Base-by-base conservation (phyloP, 2,797 vertebrate species). In the Sebastes flavidus region DNA sequence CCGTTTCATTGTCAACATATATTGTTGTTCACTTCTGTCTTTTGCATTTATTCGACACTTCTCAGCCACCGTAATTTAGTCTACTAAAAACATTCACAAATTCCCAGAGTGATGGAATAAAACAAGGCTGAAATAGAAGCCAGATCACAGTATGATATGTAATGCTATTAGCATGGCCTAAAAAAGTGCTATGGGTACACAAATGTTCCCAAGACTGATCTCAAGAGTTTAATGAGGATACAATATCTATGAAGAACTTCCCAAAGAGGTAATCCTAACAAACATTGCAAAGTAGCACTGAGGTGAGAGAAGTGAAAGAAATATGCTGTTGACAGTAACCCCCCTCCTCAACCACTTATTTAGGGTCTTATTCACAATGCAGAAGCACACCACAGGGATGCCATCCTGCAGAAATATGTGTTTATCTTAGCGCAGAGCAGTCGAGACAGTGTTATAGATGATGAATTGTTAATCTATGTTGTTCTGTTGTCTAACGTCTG, bases 401-500 rank as follows among this genome's bases (percentile, higher is more conserved):
- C 49, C 65, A n/a, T 29, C 54, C 65, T 58, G 29, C 25, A 76
- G 66, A 75, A 73, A 76, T 22, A 49, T 27, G 63, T 5, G 29
- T 72, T 80, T 30, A 76, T 87, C 56, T 85, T 16, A 60, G 66
- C 66, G 34, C 24, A 34, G 60, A 68, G 61, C 36, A 87, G 61
- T 13, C 10, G 7, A 65, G 29, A 67, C 66, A 49, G 52, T 11
- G 7, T 54, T 46, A 13, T 34, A 72, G 79, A 77, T 49, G 16
- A 85, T 86, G 42, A 85, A 89, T 87, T 78, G 62, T 84, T 90
- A 81, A 89, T 80, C 61, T 62, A 52, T 29, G 52, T 72, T 79
- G 66, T 84, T 81, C 56, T 84, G 73, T 76, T 78, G 67, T 81
- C 75, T 80, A 54, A 77, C 14, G 13, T 81, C 59, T 85, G 63